These are phyloP conservation scores for Dysidea cf. avara DNA, from an alignment of 37 sponge, comb jelly and placozoan species.

Conservation along the genomic window DNA sequence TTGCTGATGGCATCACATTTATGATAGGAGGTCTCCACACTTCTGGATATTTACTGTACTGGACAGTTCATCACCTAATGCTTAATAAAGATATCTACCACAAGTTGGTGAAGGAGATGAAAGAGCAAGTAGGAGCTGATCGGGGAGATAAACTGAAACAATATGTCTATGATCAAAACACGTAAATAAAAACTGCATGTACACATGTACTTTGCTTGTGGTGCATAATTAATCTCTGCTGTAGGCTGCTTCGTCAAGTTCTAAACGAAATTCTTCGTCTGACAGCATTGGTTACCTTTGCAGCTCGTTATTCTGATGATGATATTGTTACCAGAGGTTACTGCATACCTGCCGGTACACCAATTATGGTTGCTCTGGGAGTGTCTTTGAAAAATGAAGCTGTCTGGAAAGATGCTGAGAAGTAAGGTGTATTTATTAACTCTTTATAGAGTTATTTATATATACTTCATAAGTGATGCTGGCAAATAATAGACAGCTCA, in stretches of 20 bases:
- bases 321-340: slow-evolving; percentile 69
- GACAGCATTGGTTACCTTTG: slow-evolving; percentile 79
- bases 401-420: slow-evolving; percentile 61
- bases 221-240: no score
- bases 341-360: slow-evolving; percentile 67
- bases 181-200: no score
- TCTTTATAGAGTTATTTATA: no score
- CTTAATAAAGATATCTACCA: no score
- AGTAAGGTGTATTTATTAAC: slow-evolving; percentile 10
- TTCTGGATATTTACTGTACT: slow-evolving; percentile 64
- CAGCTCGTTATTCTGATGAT: no score
- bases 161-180: slow-evolving; percentile 31
- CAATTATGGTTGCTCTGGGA: slow-evolving; percentile 90
- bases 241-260: slow-evolving; percentile 71
- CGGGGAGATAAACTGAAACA: slow-evolving; percentile 37
- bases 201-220: no score
- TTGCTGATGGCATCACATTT: slow-evolving; percentile 63
- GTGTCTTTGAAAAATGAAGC: slow-evolving; percentile 62
- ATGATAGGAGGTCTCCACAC: slow-evolving; percentile 93
- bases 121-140: slow-evolving; percentile 16
- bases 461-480: no score
- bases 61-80: slow-evolving; percentile 53
- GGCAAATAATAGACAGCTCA: no score
- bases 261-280: slow-evolving; percentile 80
- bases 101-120: slow-evolving; percentile 68